phyloP scores from a whole-genome alignment of 2,888 invertebrate species.

The Oscheius sp. region DNA sequence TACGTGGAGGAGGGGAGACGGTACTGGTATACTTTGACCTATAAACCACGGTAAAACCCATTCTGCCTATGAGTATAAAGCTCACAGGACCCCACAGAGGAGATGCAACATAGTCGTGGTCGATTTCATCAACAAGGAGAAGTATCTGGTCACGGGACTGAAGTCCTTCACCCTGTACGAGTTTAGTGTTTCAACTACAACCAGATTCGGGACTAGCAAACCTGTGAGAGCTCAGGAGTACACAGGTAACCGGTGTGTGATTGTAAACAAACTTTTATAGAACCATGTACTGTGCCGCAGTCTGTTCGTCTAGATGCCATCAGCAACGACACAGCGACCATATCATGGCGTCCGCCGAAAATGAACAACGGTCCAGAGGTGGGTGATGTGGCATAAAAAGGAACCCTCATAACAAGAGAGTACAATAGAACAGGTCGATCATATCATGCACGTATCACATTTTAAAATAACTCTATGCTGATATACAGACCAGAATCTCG shows the following conservation, averaged over 20 bases:
- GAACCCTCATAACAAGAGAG: too few relatives aligned
- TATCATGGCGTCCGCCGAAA: conserved; percentile 69
- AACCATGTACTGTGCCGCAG: conserved; percentile 72
- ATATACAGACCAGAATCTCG: too few relatives aligned
- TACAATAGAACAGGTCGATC: too few relatives aligned
- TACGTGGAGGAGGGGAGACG: conserved; percentile 64
- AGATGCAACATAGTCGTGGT: conserved; percentile 65
- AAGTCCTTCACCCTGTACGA: conserved; percentile 71
- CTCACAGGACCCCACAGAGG: conserved; percentile 64
- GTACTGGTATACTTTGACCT: conserved; percentile 72
- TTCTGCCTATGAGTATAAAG: background rate
- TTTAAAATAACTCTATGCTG: too few relatives aligned
- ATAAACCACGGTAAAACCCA: conserved; percentile 58
- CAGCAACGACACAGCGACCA: conserved; percentile 69
- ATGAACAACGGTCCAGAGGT: conserved; percentile 73
- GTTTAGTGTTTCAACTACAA: conserved; percentile 69
- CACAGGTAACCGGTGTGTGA: conserved; percentile 55
- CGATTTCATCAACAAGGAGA: conserved; percentile 68
- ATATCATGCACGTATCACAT: too few relatives aligned
- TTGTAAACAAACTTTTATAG: conserved; percentile 40
- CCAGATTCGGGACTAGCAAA: conserved; percentile 66
- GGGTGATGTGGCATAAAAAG: background rate
- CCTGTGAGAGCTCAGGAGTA: conserved; percentile 69
- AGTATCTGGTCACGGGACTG: conserved; percentile 62
- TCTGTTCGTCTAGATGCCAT: conserved; percentile 66